phyloP scores from a whole-genome alignment of 2,113 vertebrate species.

The Tachysurus fulvidraco region DNA sequence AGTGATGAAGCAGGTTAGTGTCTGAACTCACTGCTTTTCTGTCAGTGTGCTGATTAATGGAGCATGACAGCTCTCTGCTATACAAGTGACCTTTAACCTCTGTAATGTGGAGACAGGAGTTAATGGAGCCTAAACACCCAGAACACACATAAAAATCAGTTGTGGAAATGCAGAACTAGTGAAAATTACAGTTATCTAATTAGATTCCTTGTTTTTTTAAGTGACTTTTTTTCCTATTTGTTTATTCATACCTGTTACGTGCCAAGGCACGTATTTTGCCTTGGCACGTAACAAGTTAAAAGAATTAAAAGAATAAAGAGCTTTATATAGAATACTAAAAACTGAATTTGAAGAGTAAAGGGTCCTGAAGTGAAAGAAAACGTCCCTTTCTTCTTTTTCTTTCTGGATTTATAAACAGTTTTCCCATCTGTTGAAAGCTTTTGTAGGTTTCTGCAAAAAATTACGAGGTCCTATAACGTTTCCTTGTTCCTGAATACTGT shows the following conservation, averaged over 20 bases:
- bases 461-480: neutral
- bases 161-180: neutral
- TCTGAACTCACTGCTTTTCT: conserved; percentile 46
- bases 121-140: conserved; percentile 30
- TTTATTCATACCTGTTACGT: neutral
- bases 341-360: neutral
- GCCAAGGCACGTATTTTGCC: too few species aligned
- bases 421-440: neutral
- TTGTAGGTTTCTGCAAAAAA: neutral
- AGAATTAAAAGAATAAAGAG: neutral
- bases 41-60: conserved; percentile 65
- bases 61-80: conserved; percentile 74
- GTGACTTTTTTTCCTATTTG: neutral
- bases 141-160: conserved; percentile 58
- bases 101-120: conserved; percentile 67
- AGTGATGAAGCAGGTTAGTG: neutral
- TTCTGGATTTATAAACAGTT: neutral
- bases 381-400: neutral
- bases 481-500: neutral
- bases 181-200: neutral
- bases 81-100: conserved; percentile 67
- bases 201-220: neutral
- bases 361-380: neutral
- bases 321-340: neutral
- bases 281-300: too few species aligned